These are phyloP conservation scores for Vanessa cardui DNA, from an alignment of 2,888 invertebrate genomes.

Conservation along the genomic window DNA sequence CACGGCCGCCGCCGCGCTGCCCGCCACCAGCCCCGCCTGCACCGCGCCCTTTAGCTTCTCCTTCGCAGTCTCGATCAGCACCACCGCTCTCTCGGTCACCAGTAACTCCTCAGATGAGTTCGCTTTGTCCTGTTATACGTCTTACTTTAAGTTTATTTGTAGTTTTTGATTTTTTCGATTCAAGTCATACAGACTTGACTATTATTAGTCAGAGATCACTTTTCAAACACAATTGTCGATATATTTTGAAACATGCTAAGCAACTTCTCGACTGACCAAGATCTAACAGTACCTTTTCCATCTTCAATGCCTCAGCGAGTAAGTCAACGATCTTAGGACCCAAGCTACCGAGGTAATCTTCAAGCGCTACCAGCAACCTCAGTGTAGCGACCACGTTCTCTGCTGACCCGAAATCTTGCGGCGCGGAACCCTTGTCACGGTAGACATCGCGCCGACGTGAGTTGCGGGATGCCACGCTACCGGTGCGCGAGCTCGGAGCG, in stretches of 20 bases:
- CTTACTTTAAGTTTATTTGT: no score
- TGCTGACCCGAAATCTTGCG: slow-evolving; percentile 64
- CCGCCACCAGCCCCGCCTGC: slow-evolving; percentile 85
- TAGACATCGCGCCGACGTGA: slow-evolving; percentile 38
- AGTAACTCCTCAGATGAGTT: slow-evolving; percentile 90
- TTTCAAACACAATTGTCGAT: neutral
- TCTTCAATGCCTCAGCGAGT: slow-evolving; percentile 88
- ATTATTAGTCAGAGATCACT: no score
- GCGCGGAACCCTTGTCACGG: slow-evolving; percentile 27
- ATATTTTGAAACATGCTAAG: neutral
- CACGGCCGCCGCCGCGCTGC: slow-evolving; percentile 86
- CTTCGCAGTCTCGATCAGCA: slow-evolving; percentile 92
- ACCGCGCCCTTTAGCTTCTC: slow-evolving; percentile 92
- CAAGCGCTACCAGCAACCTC: slow-evolving; percentile 89
- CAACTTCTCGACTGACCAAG: neutral
- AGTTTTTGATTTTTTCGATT: no score
- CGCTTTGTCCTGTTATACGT: slow-evolving; percentile 69
- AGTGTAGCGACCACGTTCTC: slow-evolving; percentile 86
- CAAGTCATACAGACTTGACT: no score
- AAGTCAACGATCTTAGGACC: slow-evolving; percentile 91
- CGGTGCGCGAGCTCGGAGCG: slow-evolving; percentile 39
- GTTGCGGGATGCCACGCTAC: slow-evolving; percentile 44
- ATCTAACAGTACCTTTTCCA: slow-evolving; percentile 84
- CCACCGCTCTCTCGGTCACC: slow-evolving; percentile 87
- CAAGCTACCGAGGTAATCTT: slow-evolving; percentile 91